A percentile compares a stretch with the other conserved stretches of the same genome.
These are phyloP conservation scores for Labeo catla DNA, from an alignment of 2,113 vertebrate genomes.

Conservation along the genomic window DNA sequence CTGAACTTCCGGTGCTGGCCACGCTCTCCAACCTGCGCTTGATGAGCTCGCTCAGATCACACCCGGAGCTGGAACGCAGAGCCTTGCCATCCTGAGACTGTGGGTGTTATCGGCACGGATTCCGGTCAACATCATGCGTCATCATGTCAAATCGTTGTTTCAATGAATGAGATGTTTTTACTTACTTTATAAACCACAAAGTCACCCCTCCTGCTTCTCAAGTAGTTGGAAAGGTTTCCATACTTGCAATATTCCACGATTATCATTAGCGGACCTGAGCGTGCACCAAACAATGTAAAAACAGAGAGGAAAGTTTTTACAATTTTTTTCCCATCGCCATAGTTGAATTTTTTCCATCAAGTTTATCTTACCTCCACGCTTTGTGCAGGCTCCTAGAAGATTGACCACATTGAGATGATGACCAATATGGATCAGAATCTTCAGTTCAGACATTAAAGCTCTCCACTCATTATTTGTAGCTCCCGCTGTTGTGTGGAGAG, in stretches of 20 bases:
- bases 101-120: background rate
- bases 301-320: background rate
- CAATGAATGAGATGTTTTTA: background rate
- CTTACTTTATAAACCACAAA: slow-evolving; percentile 91
- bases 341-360: background rate
- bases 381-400: slow-evolving; percentile 92
- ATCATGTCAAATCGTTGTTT: background rate
- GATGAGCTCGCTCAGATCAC: slow-evolving; percentile 86
- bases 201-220: slow-evolving; percentile 87
- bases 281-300: background rate
- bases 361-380: slow-evolving; percentile 85
- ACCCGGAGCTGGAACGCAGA: slow-evolving; percentile 78
- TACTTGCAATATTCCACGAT: slow-evolving; percentile 96
- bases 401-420: slow-evolving; percentile 95
- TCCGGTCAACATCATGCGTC: background rate
- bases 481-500: slow-evolving; percentile 78
- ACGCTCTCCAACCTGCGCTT: slow-evolving; percentile 91
- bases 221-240: slow-evolving; percentile 91
- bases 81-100: slow-evolving; percentile 83
- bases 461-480: slow-evolving; percentile 92
- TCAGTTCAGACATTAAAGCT: slow-evolving; percentile 93
- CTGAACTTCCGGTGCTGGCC: slow-evolving; percentile 92
- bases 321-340: background rate
- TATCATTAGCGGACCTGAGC: slow-evolving; percentile 88
- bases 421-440: slow-evolving; percentile 94